Conservation (phyloP, 2,113 vertebrate genomes). For the Glaucidium brasilianum region DNA sequence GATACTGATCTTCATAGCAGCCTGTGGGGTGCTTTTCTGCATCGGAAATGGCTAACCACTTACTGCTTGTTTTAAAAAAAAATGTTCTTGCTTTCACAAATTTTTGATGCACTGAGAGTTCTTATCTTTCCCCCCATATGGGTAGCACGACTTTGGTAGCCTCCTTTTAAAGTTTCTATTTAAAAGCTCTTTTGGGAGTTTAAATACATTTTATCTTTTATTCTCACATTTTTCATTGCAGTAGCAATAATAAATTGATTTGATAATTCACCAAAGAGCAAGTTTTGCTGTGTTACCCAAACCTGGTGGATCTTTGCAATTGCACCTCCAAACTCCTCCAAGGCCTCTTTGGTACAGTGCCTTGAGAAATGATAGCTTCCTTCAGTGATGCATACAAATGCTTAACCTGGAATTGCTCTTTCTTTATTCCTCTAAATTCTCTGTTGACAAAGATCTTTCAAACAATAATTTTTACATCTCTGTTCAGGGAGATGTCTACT, state of each 20-base stretch:
- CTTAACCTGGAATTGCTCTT: neutral
- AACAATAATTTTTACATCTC: neutral
- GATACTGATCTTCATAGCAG: neutral
- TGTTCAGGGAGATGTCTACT: neutral
- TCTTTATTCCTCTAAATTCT: neutral
- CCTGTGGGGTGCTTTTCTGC: neutral
- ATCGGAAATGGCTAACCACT: neutral
- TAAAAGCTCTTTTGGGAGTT: neutral
- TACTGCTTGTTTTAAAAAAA: neutral
- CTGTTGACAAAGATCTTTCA: neutral
- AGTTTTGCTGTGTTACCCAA: neutral
- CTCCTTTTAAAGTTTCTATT: neutral
- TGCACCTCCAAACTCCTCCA: neutral
- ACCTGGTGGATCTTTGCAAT: neutral
- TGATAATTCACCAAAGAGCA: neutral
- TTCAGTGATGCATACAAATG: neutral
- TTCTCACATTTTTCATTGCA: neutral
- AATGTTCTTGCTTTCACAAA: neutral
- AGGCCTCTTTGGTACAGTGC: neutral
- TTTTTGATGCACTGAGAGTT: neutral
- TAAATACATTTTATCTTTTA: neutral
- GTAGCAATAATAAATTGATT: neutral
- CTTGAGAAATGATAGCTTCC: neutral
- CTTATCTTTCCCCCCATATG: neutral
- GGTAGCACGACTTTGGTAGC: neutral